Percentiles rank a stretch among this genome's conserved stretches.
phyloP scores from a whole-genome alignment of 2,797 vertebrate genomes.

The Coendou prehensilis region DNA sequence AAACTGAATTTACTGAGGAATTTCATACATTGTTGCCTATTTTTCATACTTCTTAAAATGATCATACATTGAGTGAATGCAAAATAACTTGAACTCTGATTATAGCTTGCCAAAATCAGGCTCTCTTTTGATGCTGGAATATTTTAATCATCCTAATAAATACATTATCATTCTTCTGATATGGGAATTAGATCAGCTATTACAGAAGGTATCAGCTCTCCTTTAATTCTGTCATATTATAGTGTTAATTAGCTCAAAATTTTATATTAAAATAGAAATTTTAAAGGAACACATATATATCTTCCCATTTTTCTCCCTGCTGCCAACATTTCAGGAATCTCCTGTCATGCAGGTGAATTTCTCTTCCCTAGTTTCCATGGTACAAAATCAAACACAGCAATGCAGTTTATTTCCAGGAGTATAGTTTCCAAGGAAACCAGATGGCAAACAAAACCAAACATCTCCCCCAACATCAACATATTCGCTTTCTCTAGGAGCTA shows the following conservation, averaged over 20 bases:
- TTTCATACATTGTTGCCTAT: not conserved
- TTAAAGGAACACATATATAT: not conserved
- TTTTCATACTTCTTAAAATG: constrained; percentile 14
- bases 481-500: constrained; percentile 39
- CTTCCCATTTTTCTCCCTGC: not conserved
- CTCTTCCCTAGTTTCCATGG: constrained; percentile 75
- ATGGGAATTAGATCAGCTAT: not conserved
- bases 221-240: not conserved
- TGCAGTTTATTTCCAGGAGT: constrained; percentile 58
- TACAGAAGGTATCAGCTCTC: not conserved
- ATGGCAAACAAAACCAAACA: constrained; percentile 71
- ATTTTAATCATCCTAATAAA: constrained; percentile 45
- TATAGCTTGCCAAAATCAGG: not conserved
- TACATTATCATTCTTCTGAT: not conserved
- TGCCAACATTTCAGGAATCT: not conserved
- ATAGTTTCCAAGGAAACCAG: constrained; percentile 79
- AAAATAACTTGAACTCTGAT: constrained; percentile 24
- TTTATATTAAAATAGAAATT: constrained; percentile 52
- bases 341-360: constrained; percentile 64
- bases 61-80: constrained; percentile 27
- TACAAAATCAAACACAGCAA: constrained; percentile 63
- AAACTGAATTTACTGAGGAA: not conserved
- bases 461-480: constrained; percentile 43
- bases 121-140: not conserved
- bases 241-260: not conserved